Conservation (phyloP, 2,113 vertebrate species). For the Uropsilus gracilis region DNA sequence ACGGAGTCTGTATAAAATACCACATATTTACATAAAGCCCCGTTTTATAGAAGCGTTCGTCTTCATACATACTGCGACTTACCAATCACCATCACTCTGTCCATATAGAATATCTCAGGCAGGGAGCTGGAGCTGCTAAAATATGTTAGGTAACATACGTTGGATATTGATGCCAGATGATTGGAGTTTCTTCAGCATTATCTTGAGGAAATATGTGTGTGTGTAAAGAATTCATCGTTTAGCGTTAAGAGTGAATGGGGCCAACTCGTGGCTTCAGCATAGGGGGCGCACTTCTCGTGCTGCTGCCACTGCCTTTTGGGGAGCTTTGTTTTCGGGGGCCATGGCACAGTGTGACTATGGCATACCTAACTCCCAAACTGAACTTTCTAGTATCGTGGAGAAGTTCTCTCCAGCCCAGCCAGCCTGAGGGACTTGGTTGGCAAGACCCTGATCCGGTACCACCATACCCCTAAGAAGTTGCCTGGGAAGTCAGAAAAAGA, state of each 20-base stretch:
- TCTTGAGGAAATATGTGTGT: conserved; percentile 71
- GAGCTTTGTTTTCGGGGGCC: not conserved
- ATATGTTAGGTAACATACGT: conserved; percentile 82
- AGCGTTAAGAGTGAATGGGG: conserved; percentile 55
- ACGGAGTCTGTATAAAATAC: conserved; percentile 35
- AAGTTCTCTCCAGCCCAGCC: not conserved
- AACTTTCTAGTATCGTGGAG: not conserved
- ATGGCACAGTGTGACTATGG: not conserved
- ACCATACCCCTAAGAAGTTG: not conserved
- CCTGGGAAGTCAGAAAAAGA: not conserved
- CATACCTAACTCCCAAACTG: not conserved
- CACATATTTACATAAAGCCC: conserved; percentile 65
- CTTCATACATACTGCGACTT: conserved; percentile 72
- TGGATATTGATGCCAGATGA: conserved; percentile 78
- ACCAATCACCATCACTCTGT: conserved; percentile 69
- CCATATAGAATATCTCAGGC: conserved; percentile 70
- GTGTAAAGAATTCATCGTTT: conserved; percentile 68
- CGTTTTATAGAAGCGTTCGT: conserved; percentile 64
- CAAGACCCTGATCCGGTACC: not conserved
- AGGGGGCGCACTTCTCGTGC: not conserved
- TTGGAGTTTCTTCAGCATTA: conserved; percentile 70
- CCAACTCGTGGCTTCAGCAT: not conserved
- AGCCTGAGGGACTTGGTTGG: not conserved
- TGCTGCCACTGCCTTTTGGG: conserved; percentile 3
- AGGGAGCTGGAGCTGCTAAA: conserved; percentile 69